Base-by-base conservation (phyloP, 1,140 invertebrate genomes). In the Ips typographus region DNA sequence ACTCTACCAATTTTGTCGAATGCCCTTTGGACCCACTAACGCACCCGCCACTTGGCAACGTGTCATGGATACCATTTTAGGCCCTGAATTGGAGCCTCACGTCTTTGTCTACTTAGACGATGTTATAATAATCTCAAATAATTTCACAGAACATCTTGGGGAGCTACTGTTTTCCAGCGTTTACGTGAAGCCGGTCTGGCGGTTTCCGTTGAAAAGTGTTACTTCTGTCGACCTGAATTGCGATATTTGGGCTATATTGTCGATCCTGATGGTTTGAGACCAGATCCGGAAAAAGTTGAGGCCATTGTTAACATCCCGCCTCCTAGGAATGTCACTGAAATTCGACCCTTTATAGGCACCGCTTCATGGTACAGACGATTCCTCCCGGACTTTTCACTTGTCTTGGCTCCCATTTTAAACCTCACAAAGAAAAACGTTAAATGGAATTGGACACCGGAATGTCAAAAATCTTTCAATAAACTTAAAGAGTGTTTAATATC, bases 401-500 rank as follows among this genome's bases (percentile, higher is more conserved):
- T 22, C 44, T 47, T 47, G 4, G 44, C 4, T 47, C 44, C 4
- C n/a, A 5, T 47, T 47, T 47, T 5, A n/a, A 47, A 47, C 44
- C 44, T 47, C 4, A 5, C n/a, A 47, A 47, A 47, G n/a, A 47
- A 47, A n/a, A n/a, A 47, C n/a, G n/a, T n/a, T 5, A n/a, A n/a
- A 5, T 47, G 44, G 44, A 5, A n/a, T n/a, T 47, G 44, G 44
- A 5, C 44, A 4, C 4, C 4, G 44, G 44, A 47, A 47, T 47
- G 44, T n/a, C 44, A 47, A n/a, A 47, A 47, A 5, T 47, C 44
- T 47, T 47, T 47, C 44, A n/a, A 47, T n/a, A 47, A 47, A n/a
- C n/a, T 47, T 4, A 47, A 47, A 47, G 4, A 47, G n/a, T 5
- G 4, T n/a, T n/a, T 47, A 47, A 4, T 5, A n/a, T 47, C 44